These are phyloP conservation scores for Drosophila hydei DNA, from an alignment of 1,140 invertebrate genomes.

Conservation along the genomic window DNA sequence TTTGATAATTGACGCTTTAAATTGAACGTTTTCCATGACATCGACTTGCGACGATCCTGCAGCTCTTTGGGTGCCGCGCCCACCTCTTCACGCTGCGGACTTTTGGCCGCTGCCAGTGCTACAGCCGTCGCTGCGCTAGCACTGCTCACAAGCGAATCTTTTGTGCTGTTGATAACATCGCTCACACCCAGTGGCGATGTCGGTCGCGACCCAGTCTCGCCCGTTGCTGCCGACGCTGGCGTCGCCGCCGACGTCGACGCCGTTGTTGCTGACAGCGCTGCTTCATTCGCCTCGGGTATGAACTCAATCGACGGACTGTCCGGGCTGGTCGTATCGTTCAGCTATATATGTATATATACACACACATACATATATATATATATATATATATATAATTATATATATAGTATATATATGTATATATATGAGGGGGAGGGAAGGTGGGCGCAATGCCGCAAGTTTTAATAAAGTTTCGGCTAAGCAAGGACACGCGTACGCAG, in stretches of 20 bases:
- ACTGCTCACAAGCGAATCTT: slow-evolving; percentile 49
- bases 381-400: no score
- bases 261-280: slow-evolving; percentile 13
- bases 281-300: slow-evolving; percentile 71
- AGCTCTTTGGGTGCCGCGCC: slow-evolving; percentile 56
- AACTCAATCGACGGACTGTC: slow-evolving; percentile 80
- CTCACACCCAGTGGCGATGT: slow-evolving; percentile 53
- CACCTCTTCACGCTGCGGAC: slow-evolving; percentile 68
- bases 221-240: slow-evolving; percentile 18
- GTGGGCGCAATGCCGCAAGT: slow-evolving; percentile 24
- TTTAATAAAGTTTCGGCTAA: slow-evolving; percentile 28
- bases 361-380: slow-evolving; percentile 41
- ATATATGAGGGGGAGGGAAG: slow-evolving; percentile 14
- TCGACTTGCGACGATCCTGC: slow-evolving; percentile 85
- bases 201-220: slow-evolving; percentile 40
- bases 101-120: slow-evolving; percentile 57
- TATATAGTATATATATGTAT: no score
- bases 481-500: slow-evolving; percentile 14
- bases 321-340: slow-evolving; percentile 80
- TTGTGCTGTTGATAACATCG: slow-evolving; percentile 55
- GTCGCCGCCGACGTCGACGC: slow-evolving; percentile 7
- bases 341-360: slow-evolving; percentile 66
- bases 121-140: slow-evolving; percentile 39
- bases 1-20: slow-evolving; percentile 92
- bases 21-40: slow-evolving; percentile 89